Conservation (phyloP, 1,140 invertebrate species). For the Drosophila pectinifera region DNA sequence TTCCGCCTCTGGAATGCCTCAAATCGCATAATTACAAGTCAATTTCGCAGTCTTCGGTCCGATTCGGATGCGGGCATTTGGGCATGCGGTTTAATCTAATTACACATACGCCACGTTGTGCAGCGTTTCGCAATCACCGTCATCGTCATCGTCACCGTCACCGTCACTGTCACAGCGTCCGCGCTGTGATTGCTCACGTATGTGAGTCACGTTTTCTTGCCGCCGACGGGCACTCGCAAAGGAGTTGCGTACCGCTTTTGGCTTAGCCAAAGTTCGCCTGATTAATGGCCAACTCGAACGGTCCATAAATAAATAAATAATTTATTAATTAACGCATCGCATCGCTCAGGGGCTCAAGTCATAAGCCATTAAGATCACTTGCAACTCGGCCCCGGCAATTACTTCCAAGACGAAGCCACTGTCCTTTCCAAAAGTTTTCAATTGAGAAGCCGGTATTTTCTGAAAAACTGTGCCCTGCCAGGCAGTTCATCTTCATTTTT, state of each 20-base stretch:
- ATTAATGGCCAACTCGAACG: conserved; percentile 75
- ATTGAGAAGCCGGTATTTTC: conserved; percentile 12
- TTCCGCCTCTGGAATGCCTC: conserved; percentile 54
- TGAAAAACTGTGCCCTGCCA: conserved; percentile 22
- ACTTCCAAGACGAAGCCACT: conserved; percentile 36
- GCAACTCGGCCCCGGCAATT: neutral
- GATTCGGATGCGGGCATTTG: conserved; percentile 67
- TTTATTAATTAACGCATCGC: conserved; percentile 82
- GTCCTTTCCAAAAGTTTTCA: conserved; percentile 6
- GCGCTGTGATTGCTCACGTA: conserved; percentile 42
- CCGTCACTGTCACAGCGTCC: conserved; percentile 32
- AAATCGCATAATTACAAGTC: conserved; percentile 76
- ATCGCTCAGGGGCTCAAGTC: conserved; percentile 46
- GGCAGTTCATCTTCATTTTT: conserved; percentile 75
- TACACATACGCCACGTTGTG: conserved; percentile 83
- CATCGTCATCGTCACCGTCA: conserved; percentile 15
- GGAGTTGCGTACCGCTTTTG: conserved; percentile 70
- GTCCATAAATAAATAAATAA: conserved; percentile 78
- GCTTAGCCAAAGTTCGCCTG: conserved; percentile 56
- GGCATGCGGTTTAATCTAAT: conserved; percentile 82
- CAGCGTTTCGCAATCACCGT: conserved; percentile 62
- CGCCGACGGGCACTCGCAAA: conserved; percentile 69
- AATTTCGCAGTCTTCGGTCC: conserved; percentile 67
- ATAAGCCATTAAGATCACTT: conserved; percentile 59
- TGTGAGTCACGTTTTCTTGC: conserved; percentile 81